A percentile compares a stretch with the other conserved stretches of the same genome.
These are phyloP conservation scores for Metaphire vulgaris DNA, from an alignment of 1,140 invertebrate genomes.

Conservation along the genomic window DNA sequence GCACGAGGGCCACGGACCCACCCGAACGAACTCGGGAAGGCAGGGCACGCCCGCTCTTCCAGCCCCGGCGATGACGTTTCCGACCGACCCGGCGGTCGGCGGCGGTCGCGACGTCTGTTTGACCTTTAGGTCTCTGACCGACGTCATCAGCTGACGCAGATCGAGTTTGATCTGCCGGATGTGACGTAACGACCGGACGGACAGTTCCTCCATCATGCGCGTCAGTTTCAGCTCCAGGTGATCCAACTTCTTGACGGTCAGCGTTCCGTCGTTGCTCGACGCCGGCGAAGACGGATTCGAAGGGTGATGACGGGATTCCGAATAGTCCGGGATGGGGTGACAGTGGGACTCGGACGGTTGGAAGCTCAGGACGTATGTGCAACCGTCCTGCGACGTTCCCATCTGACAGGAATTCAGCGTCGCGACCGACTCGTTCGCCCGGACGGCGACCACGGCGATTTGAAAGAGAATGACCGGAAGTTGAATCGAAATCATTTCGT, in stretches of 20 bases:
- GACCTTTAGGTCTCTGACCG: not conserved
- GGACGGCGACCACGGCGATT: too few species aligned
- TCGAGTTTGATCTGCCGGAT: constrained; percentile 33
- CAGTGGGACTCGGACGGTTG: not conserved
- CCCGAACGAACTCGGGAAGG: constrained; percentile 35
- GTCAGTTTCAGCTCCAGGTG: constrained; percentile 13
- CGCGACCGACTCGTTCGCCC: too few species aligned
- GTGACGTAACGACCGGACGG: constrained; percentile 32
- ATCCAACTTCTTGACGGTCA: constrained; percentile 8
- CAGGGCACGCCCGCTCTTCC: constrained; percentile 24
- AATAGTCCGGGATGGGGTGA: not conserved
- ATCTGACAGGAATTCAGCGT: not conserved
- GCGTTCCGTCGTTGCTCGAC: not conserved
- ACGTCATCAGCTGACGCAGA: constrained; percentile 3
- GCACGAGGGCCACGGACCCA: constrained; percentile 35
- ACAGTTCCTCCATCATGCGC: constrained; percentile 33
- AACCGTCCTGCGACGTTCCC: not conserved
- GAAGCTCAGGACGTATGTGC: not conserved
- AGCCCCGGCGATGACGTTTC: not conserved
- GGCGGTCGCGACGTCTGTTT: not conserved
- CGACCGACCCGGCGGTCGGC: not conserved
- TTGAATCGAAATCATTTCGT: too few species aligned
- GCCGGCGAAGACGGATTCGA: not conserved
- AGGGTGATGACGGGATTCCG: not conserved
- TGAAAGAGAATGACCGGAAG: too few species aligned